phyloP scores from a whole-genome alignment of 2,797 vertebrate genomes.

The Sciurus vulgaris region DNA sequence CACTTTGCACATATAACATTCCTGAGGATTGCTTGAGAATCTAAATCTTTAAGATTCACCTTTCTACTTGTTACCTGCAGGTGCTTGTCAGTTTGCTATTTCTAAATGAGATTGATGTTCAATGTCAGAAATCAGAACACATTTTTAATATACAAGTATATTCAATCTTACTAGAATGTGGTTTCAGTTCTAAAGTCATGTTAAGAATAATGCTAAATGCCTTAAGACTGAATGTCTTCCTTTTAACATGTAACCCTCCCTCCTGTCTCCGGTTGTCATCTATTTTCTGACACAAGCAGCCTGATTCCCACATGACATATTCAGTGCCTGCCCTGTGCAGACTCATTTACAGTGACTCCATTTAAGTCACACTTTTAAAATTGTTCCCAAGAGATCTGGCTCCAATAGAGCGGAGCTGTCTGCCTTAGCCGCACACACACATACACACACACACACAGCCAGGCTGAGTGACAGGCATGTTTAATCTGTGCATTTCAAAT shows the following conservation, averaged over 20 bases:
- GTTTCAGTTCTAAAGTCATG: not conserved
- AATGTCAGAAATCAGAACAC: not conserved
- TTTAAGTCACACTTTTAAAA: conserved; percentile 78
- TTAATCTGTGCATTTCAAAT: conserved; percentile 63
- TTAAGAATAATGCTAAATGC: not conserved
- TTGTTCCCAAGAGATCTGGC: conserved; percentile 13
- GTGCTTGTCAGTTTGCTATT: not conserved
- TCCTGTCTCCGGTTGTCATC: conserved; percentile 16
- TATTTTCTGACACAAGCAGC: conserved; percentile 72
- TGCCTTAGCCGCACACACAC: not conserved
- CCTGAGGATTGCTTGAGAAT: not conserved
- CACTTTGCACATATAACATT: not conserved
- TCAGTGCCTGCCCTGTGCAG: conserved; percentile 20
- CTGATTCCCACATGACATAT: not conserved
- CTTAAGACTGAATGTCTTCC: not conserved
- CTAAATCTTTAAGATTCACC: not conserved
- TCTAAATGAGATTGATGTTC: not conserved
- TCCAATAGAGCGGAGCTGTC: conserved; percentile 23
- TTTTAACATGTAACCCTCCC: not conserved
- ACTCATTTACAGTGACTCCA: conserved; percentile 67
- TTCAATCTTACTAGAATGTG: not conserved
- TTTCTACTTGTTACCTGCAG: not conserved
- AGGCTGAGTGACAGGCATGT: conserved; percentile 56
- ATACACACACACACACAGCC: not conserved
- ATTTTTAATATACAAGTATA: not conserved